Conservation (phyloP, 1,140 invertebrate genomes). For the Phortica variegata region DNA sequence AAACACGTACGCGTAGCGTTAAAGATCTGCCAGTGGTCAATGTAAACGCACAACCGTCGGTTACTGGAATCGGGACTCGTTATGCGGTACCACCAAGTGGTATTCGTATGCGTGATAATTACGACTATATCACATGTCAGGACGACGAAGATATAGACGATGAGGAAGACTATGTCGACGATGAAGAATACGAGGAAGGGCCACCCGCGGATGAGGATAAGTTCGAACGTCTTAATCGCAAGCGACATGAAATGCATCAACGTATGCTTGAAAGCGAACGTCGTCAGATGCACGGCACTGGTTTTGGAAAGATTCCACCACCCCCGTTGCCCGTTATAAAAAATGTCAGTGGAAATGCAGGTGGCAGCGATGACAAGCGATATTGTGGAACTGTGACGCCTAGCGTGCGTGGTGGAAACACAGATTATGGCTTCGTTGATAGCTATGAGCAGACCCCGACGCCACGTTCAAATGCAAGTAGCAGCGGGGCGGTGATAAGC, state of each 20-base stretch:
- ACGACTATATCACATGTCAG: constrained; percentile 42
- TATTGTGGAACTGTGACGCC: constrained; percentile 28
- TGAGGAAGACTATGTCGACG: constrained; percentile 50
- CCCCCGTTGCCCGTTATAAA: constrained; percentile 2
- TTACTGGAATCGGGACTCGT: constrained; percentile 1
- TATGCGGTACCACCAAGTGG: constrained; percentile 10
- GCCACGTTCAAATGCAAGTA: constrained; percentile 46
- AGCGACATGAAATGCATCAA: constrained; percentile 52
- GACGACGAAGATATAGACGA: constrained; percentile 36
- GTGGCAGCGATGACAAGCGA: background rate
- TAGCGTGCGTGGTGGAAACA: constrained; percentile 1
- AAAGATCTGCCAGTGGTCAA: constrained; percentile 34
- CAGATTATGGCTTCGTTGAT: constrained; percentile 49
- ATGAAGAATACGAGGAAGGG: constrained; percentile 25
- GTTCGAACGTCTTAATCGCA: constrained; percentile 47
- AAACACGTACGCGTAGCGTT: constrained; percentile 39
- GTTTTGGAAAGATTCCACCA: constrained; percentile 28
- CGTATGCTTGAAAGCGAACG: constrained; percentile 50
- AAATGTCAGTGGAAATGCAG: background rate
- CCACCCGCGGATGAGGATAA: constrained; percentile 54
- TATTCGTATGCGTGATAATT: constrained; percentile 39
- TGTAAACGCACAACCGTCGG: constrained; percentile 13
- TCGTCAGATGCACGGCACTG: constrained; percentile 31
- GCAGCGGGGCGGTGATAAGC: constrained; percentile 30
- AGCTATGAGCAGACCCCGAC: constrained; percentile 50